Evolutionary conservation across 2,113 vertebrate genomes (phyloP).

Genomic region (Chionodraco myersi): DNA sequence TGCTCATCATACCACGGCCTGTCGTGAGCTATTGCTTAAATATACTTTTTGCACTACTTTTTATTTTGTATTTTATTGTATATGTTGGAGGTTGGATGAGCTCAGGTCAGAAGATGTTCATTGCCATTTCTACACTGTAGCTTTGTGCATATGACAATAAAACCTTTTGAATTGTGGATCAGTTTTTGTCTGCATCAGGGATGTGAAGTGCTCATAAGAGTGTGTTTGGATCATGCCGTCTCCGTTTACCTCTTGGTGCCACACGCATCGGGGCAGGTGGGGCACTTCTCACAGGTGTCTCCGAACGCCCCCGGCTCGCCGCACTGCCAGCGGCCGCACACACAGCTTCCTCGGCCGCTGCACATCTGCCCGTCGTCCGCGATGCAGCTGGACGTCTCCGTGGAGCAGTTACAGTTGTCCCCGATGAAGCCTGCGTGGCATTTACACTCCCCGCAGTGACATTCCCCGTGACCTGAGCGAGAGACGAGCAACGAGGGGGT

Average conservation of each 20-base stretch:
- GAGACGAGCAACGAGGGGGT: background rate
- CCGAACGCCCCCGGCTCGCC: constrained; percentile 94
- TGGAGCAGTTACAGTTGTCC: constrained; percentile 98
- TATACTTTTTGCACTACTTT: too few relatives aligned
- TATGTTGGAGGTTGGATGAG: too few relatives aligned
- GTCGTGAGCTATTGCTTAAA: too few relatives aligned
- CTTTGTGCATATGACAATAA: too few relatives aligned
- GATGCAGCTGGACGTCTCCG: constrained; percentile 84
- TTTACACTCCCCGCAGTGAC: constrained; percentile 96
- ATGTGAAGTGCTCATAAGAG: too few relatives aligned
- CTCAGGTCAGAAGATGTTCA: too few relatives aligned
- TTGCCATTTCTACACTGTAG: too few relatives aligned
- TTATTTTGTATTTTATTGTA: too few relatives aligned
- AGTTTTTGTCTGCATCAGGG: background rate
- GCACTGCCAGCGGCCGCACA: constrained; percentile 93
- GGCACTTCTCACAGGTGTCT: constrained; percentile 94
- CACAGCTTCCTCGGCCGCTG: constrained; percentile 89
- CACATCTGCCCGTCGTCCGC: constrained; percentile 91
- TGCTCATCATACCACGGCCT: too few relatives aligned
- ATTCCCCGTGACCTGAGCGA: constrained; percentile 92
- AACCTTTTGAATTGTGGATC: too few relatives aligned
- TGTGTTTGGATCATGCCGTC: background rate
- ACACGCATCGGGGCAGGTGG: constrained; percentile 94
- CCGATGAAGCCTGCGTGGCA: constrained; percentile 92
- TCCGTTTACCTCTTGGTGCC: constrained; percentile 90